These are phyloP conservation scores for Hofmannophila pseudospretella DNA, from an alignment of 2,888 invertebrate genomes.

Conservation along the genomic window DNA sequence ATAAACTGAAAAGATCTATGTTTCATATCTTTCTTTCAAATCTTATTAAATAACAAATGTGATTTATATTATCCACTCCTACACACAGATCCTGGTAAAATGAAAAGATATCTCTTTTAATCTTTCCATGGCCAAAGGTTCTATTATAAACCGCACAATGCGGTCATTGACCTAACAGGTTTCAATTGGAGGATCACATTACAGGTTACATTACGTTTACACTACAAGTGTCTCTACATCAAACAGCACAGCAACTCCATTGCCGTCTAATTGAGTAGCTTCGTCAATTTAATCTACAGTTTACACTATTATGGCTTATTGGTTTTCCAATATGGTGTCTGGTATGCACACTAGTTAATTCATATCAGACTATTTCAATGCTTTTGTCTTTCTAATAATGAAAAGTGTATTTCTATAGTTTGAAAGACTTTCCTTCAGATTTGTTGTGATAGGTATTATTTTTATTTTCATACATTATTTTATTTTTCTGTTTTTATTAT, in stretches of 20 bases:
- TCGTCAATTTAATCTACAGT: conserved; percentile 33
- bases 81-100: background rate
- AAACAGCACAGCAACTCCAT: conserved; percentile 45
- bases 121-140: conserved; percentile 11
- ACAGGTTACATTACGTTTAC: conserved; percentile 59
- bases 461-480: too few relatives aligned
- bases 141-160: conserved; percentile 45
- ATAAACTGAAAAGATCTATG: too few relatives aligned
- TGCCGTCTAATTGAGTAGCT: conserved; percentile 51
- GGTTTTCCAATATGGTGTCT: conserved; percentile 6
- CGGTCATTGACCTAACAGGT: conserved; percentile 56
- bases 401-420: too few relatives aligned
- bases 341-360: too few relatives aligned
- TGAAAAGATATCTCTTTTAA: background rate
- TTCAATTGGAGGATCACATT: conserved; percentile 58
- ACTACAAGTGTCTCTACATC: conserved; percentile 45
- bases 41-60: background rate
- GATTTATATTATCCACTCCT: background rate
- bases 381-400: too few relatives aligned
- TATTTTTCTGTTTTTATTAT: too few relatives aligned
- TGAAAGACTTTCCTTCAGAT: too few relatives aligned
- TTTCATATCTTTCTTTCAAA: background rate
- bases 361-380: too few relatives aligned
- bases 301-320: conserved; percentile 33
- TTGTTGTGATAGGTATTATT: too few relatives aligned